These are phyloP conservation scores for Myiozetetes cayanensis DNA, from an alignment of 2,113 vertebrate species.

Conservation along the genomic window DNA sequence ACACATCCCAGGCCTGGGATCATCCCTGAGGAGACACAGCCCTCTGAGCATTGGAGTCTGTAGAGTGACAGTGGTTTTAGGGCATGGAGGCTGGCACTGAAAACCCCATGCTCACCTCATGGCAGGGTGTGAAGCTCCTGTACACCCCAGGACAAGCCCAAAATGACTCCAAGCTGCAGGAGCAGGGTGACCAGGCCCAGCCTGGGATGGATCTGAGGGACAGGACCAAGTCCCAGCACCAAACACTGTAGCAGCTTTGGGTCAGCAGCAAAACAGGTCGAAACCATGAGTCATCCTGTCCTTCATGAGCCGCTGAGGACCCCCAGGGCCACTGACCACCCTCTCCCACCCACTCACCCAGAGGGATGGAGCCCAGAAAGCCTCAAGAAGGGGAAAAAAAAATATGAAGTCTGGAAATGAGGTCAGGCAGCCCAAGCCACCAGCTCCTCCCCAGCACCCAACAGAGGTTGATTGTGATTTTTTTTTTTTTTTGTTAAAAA, in stretches of 20 bases:
- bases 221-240: background rate
- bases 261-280: background rate
- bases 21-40: background rate
- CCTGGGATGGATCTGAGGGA: background rate
- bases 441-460: fast-evolving
- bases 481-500: background rate
- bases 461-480: background rate
- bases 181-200: background rate
- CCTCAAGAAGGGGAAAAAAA: background rate
- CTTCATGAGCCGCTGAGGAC: fast-evolving
- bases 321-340: fast-evolving
- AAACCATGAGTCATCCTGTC: background rate
- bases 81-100: background rate
- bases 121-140: fast-evolving
- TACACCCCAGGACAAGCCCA: background rate
- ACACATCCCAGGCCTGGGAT: background rate
- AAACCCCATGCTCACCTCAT: background rate
- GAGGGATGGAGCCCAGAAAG: background rate
- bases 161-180: background rate
- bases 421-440: background rate
- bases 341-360: background rate
- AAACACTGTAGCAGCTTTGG: background rate
- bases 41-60: background rate
- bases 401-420: background rate
- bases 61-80: background rate